These are phyloP conservation scores for Discoglossus pictus DNA, from an alignment of 2,797 vertebrate species.

Conservation along the genomic window DNA sequence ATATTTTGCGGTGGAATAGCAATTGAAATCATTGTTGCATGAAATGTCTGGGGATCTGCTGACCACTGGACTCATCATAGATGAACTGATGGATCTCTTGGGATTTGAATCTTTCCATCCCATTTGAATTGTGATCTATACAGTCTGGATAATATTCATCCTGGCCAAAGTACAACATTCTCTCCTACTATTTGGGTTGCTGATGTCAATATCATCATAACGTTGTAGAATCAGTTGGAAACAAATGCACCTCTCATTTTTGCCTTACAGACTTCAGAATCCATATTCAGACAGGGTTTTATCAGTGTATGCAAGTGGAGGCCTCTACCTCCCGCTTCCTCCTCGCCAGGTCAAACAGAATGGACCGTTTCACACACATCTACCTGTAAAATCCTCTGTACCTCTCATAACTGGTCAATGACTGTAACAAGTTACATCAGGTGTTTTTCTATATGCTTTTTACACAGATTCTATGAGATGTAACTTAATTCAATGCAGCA, in stretches of 20 bases:
- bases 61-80: not conserved
- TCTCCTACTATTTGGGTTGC: constrained; percentile 11
- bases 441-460: constrained; percentile 99
- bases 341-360: constrained; percentile 90
- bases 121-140: not conserved
- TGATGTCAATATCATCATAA: constrained; percentile 18
- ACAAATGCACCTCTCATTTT: constrained; percentile 93
- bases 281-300: constrained; percentile 99
- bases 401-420: constrained; percentile 99
- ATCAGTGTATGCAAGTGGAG: constrained; percentile 95
- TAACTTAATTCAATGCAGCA: constrained; percentile 95
- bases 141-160: constrained; percentile 1
- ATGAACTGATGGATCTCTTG: not conserved
- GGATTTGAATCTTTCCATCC: constrained; percentile 7
- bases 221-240: constrained; percentile 86
- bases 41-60: constrained; percentile 13
- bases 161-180: constrained; percentile 31
- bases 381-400: constrained; percentile 99
- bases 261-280: constrained; percentile 99
- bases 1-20: constrained; percentile 12
- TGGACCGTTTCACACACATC: constrained; percentile 98
- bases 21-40: not conserved
- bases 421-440: constrained; percentile 99
- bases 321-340: constrained; percentile 74
- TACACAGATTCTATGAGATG: constrained; percentile 99